Percentiles rank a stretch among this genome's conserved stretches.
Evolutionary conservation across 2,888 invertebrate species (phyloP).

Genomic region (Lydus trimaculatus): DNA sequence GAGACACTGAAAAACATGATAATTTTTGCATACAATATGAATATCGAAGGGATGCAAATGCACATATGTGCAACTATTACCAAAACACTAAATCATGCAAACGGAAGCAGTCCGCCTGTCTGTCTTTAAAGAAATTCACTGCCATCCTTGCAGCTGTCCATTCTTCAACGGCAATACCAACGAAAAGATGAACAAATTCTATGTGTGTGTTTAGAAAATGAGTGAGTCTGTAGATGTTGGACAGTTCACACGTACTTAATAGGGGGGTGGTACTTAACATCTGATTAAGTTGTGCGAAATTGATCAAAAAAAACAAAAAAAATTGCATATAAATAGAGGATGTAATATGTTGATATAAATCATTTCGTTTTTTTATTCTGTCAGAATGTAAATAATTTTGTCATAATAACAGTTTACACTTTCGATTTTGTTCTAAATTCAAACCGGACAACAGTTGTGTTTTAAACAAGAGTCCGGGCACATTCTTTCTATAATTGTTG

Average conservation of each 20-base stretch:
- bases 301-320: not conserved
- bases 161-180: not conserved
- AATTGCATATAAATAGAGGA: not conserved
- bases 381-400: not conserved
- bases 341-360: not conserved
- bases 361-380: not conserved
- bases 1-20: not conserved
- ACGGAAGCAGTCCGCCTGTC: constrained; percentile 58
- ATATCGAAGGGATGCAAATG: constrained; percentile 44
- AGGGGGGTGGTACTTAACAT: not conserved
- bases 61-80: constrained; percentile 48
- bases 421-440: not conserved
- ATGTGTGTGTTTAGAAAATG: not conserved
- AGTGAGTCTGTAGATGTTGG: not conserved
- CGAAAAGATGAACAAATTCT: not conserved
- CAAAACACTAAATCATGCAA: constrained; percentile 55
- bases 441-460: not conserved
- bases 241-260: not conserved
- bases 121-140: constrained; percentile 25
- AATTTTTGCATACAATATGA: constrained; percentile 10
- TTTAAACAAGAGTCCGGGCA: not conserved
- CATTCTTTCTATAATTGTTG: constrained; percentile 1
- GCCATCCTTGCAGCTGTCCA: constrained; percentile 17
- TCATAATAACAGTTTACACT: not conserved
- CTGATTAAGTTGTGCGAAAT: not conserved